Base-by-base conservation (phyloP, 1,140 invertebrate genomes). In the Ceratina japonica region DNA sequence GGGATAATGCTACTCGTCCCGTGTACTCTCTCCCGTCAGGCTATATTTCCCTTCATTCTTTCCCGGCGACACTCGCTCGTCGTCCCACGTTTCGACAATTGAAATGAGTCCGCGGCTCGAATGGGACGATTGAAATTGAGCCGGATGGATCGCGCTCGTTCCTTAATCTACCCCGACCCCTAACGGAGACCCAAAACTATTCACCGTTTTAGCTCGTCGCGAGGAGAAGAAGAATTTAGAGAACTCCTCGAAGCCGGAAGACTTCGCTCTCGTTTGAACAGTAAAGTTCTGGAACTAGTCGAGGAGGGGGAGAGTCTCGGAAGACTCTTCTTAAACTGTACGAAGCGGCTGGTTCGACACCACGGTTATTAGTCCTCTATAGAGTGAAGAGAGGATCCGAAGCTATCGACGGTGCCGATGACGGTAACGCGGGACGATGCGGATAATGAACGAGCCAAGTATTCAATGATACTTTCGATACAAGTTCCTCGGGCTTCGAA, bases 1-100 rank as follows among this genome's bases (percentile, higher is more conserved):
- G 37, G 79, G 72, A 85, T 84, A 85, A 85, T 84, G 54, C 83
- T 31, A 49, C 79, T 71, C 83, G 83, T 84, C 82, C 54, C 63
- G 71, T 61, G 61, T 65, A 69, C 70, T 54, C 31, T 44, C 18
- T 16, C 8, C 27, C 18, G 4, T 27, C 24, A 20, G 51, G 37
- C 63, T 61, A 37, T 44, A 44, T 27, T 75, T 80, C 74, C 78
- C 70, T 64, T 31, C 58, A 37, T 72, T 63, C 59, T 82, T 84
- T 84, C 61, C 71, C 22, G 20, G 37, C 44, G 66, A 37, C 2
- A 24, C 58, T 77, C 16, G 58, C 68, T 16, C 69, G 20, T 2
- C 22, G 61, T 78, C 68, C 75, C 58, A 78, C 75, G 61, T 22
- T 18, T 22, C 16, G n/a, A 78, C 62, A 72, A 72, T 54, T 44